Evolutionary conservation across 2,888 invertebrate genomes (phyloP).

Genomic region (Hydriomena furcata): DNA sequence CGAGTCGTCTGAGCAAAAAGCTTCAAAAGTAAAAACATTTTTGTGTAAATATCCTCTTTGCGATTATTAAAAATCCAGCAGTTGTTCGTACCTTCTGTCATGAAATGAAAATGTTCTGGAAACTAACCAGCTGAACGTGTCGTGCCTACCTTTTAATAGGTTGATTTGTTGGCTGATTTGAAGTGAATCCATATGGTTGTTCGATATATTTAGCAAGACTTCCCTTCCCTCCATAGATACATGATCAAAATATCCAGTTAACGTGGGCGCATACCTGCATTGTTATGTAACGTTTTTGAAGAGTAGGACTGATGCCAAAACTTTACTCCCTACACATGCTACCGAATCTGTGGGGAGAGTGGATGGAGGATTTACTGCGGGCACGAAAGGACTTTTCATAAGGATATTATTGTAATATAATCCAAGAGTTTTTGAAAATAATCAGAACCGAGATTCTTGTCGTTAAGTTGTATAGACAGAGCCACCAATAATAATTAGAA

Average conservation of each 20-base stretch:
- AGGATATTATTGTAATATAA: background rate
- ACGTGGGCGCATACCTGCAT: constrained; percentile 66
- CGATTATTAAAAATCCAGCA: constrained; percentile 34
- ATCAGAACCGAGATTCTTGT: too few relatives aligned
- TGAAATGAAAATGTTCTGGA: constrained; percentile 33
- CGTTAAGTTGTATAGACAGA: too few relatives aligned
- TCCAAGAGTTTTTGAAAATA: background rate
- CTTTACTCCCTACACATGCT: constrained; percentile 53
- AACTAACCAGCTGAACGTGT: constrained; percentile 15
- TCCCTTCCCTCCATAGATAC: constrained; percentile 34
- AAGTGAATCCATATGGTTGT: constrained; percentile 2
- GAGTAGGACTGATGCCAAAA: constrained; percentile 72
- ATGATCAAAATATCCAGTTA: constrained; percentile 45
- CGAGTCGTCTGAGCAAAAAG: constrained; percentile 7
- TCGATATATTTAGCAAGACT: constrained; percentile 3
- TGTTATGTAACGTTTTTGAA: constrained; percentile 73
- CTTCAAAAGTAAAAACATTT: constrained; percentile 10
- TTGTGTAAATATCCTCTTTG: constrained; percentile 21
- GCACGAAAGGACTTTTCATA: constrained; percentile 31
- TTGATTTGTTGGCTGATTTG: constrained; percentile 1
- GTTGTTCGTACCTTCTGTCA: constrained; percentile 42
- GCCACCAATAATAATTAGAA: too few relatives aligned
- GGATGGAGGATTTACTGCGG: constrained; percentile 34
- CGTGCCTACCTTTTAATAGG: constrained; percentile 2
- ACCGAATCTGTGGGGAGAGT: constrained; percentile 37